Base-by-base conservation (phyloP, 1,140 invertebrate genomes). In the Sminthurides bifidus region DNA sequence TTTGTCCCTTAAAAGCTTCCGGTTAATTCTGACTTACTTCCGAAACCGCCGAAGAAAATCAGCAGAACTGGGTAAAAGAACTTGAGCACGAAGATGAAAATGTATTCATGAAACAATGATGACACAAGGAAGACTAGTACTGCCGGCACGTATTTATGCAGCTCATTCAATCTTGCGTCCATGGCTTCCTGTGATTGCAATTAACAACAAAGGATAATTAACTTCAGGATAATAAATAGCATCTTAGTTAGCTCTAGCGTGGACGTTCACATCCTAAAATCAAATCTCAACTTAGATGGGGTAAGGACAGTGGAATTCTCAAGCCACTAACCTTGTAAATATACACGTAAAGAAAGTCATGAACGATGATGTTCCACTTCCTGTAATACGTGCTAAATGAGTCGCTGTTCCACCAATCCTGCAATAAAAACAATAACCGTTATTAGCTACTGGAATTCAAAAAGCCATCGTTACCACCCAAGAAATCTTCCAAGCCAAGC, bases 301-400 rank as follows among this genome's bases (percentile, higher is more conserved):
- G n/a, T n/a, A n/a, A n/a, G n/a, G n/a, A n/a, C n/a, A 44, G 19
- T 2, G 24, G 17, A 8, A 23, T 21, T 12, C 31, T 23, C 24
- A 26, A 26, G 2, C 15, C 5, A 27, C 30, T 49, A 31, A 93
- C 91, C 65, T 80, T 82, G 70, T 93, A 95, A 17, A 97, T 77
- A 70, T 95, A 93, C 1, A 81, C 81, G 63, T 92, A 88, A 0
- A 97, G 74, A 90, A 91, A 97, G 58, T 93, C 88, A 67, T 94
- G 84, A 0, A 96, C 90, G 0, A 95, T 82, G 6, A 87, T 77
- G 69, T 96, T 97, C 92, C 92, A 96, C 10, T 83, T 86, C 12
- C 90, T 76, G 68, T 92, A 96, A 68, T 84, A 97, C 6, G 73
- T 76, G 0, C 79, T 78, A 68, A 84, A 94, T 1, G 80, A 81